Conservation (phyloP, 2,888 invertebrate genomes). For the Chrysolina oricalcia region DNA sequence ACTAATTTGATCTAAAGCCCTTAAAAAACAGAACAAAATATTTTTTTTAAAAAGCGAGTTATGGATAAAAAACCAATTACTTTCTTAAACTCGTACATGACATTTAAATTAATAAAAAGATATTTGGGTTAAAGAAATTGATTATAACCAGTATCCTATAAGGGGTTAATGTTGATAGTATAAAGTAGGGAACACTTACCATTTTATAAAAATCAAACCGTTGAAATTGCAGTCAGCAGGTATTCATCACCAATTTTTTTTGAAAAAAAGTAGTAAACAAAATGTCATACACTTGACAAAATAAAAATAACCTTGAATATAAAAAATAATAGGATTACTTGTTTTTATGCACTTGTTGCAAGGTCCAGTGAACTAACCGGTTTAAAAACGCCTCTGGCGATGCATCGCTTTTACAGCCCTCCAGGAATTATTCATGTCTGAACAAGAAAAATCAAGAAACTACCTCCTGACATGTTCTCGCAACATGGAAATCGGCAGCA, state of each 20-base stretch:
- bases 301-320: slow-evolving; percentile 23
- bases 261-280: slow-evolving; percentile 22
- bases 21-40: too few species aligned
- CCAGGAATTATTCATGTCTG: slow-evolving; percentile 26
- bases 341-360: slow-evolving; percentile 35
- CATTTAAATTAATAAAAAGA: neutral
- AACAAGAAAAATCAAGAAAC: slow-evolving; percentile 30
- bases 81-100: neutral
- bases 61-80: too few species aligned
- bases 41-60: too few species aligned
- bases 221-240: slow-evolving; percentile 13
- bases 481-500: slow-evolving; percentile 24
- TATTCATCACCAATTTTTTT: slow-evolving; percentile 18
- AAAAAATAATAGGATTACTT: slow-evolving; percentile 16
- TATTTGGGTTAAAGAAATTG: neutral
- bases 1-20: too few species aligned
- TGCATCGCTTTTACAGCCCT: slow-evolving; percentile 35
- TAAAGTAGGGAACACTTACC: neutral
- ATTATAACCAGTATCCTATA: slow-evolving; percentile 7
- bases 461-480: neutral
- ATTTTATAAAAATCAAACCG: slow-evolving; percentile 2
- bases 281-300: slow-evolving; percentile 26
- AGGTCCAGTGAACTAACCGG: slow-evolving; percentile 36
- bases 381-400: slow-evolving; percentile 33
- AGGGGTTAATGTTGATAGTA: slow-evolving; percentile 9